Conservation (phyloP, 1,140 invertebrate genomes). For the Scaptomyza graminum region DNA sequence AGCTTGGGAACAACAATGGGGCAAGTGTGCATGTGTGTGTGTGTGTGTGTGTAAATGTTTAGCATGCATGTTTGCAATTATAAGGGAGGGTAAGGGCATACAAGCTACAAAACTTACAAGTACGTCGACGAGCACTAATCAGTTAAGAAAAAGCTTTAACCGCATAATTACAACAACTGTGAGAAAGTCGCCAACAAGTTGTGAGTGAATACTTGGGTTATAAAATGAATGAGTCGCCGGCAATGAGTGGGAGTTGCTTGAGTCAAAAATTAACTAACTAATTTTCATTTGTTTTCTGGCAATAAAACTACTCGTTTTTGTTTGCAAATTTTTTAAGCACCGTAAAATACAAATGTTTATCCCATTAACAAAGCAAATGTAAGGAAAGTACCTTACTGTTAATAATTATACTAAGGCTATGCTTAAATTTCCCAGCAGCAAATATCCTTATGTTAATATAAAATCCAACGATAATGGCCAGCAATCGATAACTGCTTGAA, state of each 20-base stretch:
- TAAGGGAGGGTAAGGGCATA: slow-evolving; percentile 67
- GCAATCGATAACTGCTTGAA: neutral
- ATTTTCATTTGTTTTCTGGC: no score
- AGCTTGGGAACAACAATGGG: slow-evolving; percentile 75
- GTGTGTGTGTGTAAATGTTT: slow-evolving; percentile 60
- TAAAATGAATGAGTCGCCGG: slow-evolving; percentile 13
- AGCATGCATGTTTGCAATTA: slow-evolving; percentile 79
- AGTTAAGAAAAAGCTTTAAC: slow-evolving; percentile 62
- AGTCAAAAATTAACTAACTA: neutral
- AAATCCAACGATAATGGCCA: no score
- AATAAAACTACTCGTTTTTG: no score
- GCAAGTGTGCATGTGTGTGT: slow-evolving; percentile 34
- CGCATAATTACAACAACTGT: slow-evolving; percentile 64
- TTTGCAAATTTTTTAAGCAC: no score
- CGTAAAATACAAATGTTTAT: no score
- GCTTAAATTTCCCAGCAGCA: no score
- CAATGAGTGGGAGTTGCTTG: neutral
- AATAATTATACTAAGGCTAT: no score
- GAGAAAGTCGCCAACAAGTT: slow-evolving; percentile 58
- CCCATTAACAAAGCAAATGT: no score
- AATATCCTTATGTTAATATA: no score
- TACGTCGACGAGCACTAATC: slow-evolving; percentile 53
- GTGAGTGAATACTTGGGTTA: slow-evolving; percentile 34
- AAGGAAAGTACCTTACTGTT: no score
- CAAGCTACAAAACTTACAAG: slow-evolving; percentile 3